Percentiles rank a stretch among this genome's conserved stretches.
Conservation (phyloP, 2,888 invertebrate species). For the Troilus luridus region DNA sequence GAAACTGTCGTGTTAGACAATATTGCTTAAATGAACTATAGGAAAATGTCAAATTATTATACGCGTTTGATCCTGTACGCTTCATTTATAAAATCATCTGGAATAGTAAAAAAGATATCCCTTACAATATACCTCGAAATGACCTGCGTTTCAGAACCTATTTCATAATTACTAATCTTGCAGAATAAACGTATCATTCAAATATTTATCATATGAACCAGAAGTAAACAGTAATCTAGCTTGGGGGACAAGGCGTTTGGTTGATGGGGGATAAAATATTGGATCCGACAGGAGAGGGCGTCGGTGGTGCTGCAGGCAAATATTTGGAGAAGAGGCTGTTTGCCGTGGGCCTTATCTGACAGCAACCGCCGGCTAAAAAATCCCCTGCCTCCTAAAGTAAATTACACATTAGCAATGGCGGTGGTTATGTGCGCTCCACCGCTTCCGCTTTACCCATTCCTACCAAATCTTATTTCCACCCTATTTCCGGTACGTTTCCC, state of each 20-base stretch:
- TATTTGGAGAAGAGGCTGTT: slow-evolving; percentile 4
- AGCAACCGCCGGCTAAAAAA: slow-evolving; percentile 15
- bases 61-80: too few species aligned
- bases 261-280: not conserved
- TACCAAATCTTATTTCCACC: slow-evolving; percentile 42
- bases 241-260: not conserved
- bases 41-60: too few species aligned
- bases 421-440: slow-evolving; percentile 36
- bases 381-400: slow-evolving; percentile 38
- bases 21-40: too few species aligned
- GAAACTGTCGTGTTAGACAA: too few species aligned
- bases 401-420: slow-evolving; percentile 34
- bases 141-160: too few species aligned
- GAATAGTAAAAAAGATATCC: too few species aligned
- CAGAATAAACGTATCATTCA: too few species aligned
- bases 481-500: slow-evolving; percentile 37
- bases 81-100: too few species aligned
- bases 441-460: slow-evolving; percentile 35
- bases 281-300: not conserved
- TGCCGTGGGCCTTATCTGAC: slow-evolving; percentile 29
- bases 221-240: not conserved
- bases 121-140: too few species aligned
- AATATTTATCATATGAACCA: not conserved
- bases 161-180: too few species aligned
- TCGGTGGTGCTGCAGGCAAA: not conserved